phyloP scores from a whole-genome alignment of 1,140 invertebrate species.

The Drosophila pseudoobscura region DNA sequence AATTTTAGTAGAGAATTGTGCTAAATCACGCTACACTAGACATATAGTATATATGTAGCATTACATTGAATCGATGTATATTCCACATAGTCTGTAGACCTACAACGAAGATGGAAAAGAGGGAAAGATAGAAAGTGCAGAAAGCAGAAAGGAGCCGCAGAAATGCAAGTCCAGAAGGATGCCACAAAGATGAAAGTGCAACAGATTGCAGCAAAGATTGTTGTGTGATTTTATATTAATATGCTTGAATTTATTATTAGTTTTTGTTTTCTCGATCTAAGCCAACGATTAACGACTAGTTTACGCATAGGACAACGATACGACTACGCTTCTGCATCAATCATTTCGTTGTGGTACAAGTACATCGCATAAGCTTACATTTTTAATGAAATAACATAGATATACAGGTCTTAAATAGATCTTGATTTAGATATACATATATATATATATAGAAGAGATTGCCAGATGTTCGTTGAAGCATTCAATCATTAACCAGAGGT shows the following conservation, averaged over 20 bases:
- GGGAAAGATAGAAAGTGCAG: too few species aligned
- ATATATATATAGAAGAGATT: constrained; percentile 12
- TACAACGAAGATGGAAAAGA: constrained; percentile 64
- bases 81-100: constrained; percentile 65
- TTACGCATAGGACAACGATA: constrained; percentile 62
- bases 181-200: constrained; percentile 25
- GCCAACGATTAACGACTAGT: constrained; percentile 40
- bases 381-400: constrained; percentile 31
- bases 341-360: constrained; percentile 62
- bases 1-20: constrained; percentile 70
- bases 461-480: constrained; percentile 2
- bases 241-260: constrained; percentile 74
- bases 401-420: neutral
- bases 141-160: constrained; percentile 23
- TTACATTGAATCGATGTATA: constrained; percentile 23
- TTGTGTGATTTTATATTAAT: constrained; percentile 72
- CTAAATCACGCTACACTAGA: constrained; percentile 49
- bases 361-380: constrained; percentile 45
- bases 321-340: constrained; percentile 58
- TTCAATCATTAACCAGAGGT: constrained; percentile 35
- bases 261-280: constrained; percentile 37
- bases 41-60: constrained; percentile 16
- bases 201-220: constrained; percentile 22
- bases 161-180: constrained; percentile 7
- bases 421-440: constrained; percentile 42